Conservation (phyloP, 2,113 vertebrate genomes). For the Gavia stellata region DNA sequence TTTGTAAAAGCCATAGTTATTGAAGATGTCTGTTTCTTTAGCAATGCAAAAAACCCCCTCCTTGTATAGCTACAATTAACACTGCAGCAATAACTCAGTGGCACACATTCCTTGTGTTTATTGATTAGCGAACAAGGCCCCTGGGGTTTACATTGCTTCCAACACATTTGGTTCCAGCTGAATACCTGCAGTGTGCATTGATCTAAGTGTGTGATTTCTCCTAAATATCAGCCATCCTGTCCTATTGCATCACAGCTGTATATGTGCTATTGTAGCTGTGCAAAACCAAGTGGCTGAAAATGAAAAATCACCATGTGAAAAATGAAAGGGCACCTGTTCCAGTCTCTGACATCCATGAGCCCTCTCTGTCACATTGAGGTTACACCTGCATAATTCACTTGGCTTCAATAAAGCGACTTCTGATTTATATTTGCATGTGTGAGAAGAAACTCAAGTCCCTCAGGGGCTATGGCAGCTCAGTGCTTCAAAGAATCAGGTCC, state of each 20-base stretch:
- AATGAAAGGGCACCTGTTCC: conserved; percentile 37
- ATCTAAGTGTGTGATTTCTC: conserved; percentile 49
- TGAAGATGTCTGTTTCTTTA: background rate
- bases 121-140: conserved; percentile 56
- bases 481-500: background rate
- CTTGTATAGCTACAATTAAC: conserved; percentile 40
- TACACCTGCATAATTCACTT: conserved; percentile 27
- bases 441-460: background rate
- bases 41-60: background rate
- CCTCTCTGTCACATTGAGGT: background rate
- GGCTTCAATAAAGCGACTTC: background rate
- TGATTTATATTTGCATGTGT: conserved; percentile 36
- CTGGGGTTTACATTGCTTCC: conserved; percentile 50
- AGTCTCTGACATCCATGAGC: background rate
- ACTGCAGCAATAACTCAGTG: conserved; percentile 45
- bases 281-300: conserved; percentile 9
- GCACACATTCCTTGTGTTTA: conserved; percentile 43
- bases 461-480: background rate
- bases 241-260: conserved; percentile 2
- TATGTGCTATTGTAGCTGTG: background rate
- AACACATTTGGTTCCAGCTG: conserved; percentile 62
- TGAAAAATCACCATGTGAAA: conserved; percentile 7
- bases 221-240: conserved; percentile 45
- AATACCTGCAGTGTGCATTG: conserved; percentile 67
- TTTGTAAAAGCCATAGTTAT: background rate